These are phyloP conservation scores for Eilema sororculum DNA, from an alignment of 2,888 invertebrate genomes.

Conservation along the genomic window DNA sequence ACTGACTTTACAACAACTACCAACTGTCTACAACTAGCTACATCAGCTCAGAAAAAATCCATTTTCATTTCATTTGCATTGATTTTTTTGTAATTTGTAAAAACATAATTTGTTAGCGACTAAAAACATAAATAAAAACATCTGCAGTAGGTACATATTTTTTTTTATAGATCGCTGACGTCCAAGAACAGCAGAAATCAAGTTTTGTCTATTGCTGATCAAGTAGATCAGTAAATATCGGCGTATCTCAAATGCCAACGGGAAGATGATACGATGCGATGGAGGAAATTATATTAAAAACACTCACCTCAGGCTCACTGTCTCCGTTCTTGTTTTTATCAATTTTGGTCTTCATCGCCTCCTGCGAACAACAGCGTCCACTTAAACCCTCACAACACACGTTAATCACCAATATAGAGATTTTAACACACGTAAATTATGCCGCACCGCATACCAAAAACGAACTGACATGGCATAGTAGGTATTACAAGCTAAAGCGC, in stretches of 20 bases:
- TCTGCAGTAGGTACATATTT: neutral
- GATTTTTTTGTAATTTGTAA: neutral
- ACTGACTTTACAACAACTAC: neutral
- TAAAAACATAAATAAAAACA: neutral
- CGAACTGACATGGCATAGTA: slow-evolving; percentile 81
- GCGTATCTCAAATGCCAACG: slow-evolving; percentile 48
- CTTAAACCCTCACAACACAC: slow-evolving; percentile 75
- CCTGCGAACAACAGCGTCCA: slow-evolving; percentile 78
- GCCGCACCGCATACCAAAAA: slow-evolving; percentile 77
- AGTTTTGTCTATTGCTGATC: slow-evolving; percentile 28
- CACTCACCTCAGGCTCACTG: slow-evolving; percentile 86
- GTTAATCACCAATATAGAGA: slow-evolving; percentile 68
- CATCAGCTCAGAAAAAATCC: neutral
- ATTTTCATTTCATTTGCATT: neutral
- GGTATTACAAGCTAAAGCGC: slow-evolving; percentile 58
- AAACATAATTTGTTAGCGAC: neutral
- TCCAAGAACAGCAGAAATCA: slow-evolving; percentile 22
- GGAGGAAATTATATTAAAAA: slow-evolving; percentile 58
- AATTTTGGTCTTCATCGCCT: slow-evolving; percentile 88
- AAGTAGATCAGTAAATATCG: slow-evolving; percentile 40
- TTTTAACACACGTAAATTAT: slow-evolving; percentile 77
- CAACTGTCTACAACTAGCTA: neutral
- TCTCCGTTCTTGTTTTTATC: slow-evolving; percentile 87
- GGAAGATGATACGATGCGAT: slow-evolving; percentile 46
- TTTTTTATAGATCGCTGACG: neutral